A percentile compares a stretch with the other conserved stretches of the same genome.
phyloP scores from a whole-genome alignment of 1,140 invertebrate genomes.

The Trichogramma pretiosum region DNA sequence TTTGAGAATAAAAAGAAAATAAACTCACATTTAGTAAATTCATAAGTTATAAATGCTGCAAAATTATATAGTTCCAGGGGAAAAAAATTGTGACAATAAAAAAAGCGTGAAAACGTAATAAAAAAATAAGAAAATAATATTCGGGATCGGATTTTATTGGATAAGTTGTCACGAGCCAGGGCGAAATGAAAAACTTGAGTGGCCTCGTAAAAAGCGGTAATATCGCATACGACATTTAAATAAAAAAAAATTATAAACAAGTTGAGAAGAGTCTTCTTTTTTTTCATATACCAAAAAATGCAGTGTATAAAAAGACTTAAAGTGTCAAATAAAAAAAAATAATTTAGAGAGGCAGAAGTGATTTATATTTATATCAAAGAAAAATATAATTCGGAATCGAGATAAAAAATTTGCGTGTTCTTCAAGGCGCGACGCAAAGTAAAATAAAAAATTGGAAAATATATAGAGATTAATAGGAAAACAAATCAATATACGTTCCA shows the following conservation, averaged over 20 bases:
- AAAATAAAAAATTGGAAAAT: slow-evolving; percentile 21
- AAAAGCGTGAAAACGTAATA: slow-evolving; percentile 19
- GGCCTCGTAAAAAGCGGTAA: slow-evolving; percentile 14
- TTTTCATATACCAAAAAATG: too few relatives aligned
- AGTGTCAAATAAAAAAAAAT: too few relatives aligned
- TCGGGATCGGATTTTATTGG: not conserved
- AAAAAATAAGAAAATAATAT: not conserved
- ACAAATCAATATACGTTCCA: slow-evolving; percentile 6
- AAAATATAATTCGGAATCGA: too few relatives aligned
- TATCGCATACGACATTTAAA: too few relatives aligned
- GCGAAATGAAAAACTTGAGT: too few relatives aligned
- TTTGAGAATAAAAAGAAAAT: not conserved
- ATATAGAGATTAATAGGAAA: slow-evolving; percentile 14
- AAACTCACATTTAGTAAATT: slow-evolving; percentile 14
- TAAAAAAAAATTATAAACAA: too few relatives aligned
- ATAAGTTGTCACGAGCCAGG: too few relatives aligned
- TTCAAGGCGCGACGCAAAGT: slow-evolving; percentile 1
- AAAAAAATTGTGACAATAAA: slow-evolving; percentile 9
- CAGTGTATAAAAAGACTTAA: too few relatives aligned
- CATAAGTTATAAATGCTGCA: slow-evolving; percentile 6
- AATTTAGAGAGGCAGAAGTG: too few relatives aligned
- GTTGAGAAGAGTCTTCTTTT: too few relatives aligned
- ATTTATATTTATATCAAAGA: too few relatives aligned
- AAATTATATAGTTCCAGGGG: too few relatives aligned
- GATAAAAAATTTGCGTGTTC: not conserved